These are phyloP conservation scores for Agonum fuliginosum DNA, from an alignment of 2,888 invertebrate genomes.

Conservation along the genomic window DNA sequence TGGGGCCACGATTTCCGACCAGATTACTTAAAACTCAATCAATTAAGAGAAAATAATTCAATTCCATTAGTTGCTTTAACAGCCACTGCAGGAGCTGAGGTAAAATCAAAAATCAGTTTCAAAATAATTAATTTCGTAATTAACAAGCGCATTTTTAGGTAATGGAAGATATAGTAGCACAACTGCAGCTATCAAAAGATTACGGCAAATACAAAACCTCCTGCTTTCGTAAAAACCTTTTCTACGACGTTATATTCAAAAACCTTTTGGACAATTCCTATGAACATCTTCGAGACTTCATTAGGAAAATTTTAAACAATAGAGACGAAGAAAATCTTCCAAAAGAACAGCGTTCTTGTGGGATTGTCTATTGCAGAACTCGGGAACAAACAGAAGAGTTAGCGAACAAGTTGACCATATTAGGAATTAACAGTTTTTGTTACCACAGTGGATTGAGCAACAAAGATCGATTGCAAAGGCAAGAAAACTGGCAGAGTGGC, in stretches of 20 bases:
- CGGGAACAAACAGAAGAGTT: slow-evolving; percentile 92
- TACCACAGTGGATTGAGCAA: slow-evolving; percentile 93
- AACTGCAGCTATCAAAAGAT: slow-evolving; percentile 76
- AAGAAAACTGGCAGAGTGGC: slow-evolving; percentile 95
- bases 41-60: slow-evolving; percentile 78
- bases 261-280: slow-evolving; percentile 89
- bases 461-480: slow-evolving; percentile 84
- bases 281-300: slow-evolving; percentile 85
- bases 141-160: slow-evolving; percentile 78
- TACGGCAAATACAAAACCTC: slow-evolving; percentile 83
- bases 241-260: slow-evolving; percentile 94
- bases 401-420: slow-evolving; percentile 82
- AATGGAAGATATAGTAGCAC: slow-evolving; percentile 86
- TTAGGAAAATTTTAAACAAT: slow-evolving; percentile 79
- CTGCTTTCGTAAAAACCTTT: slow-evolving; percentile 94
- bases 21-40: slow-evolving; percentile 93
- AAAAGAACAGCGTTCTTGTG: slow-evolving; percentile 76
- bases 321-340: slow-evolving; percentile 73
- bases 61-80: slow-evolving; percentile 95
- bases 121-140: not conserved
- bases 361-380: slow-evolving; percentile 96
- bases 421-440: slow-evolving; percentile 85
- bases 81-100: slow-evolving; percentile 90
- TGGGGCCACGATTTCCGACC: slow-evolving; percentile 99
- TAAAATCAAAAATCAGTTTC: slow-evolving; percentile 65